Evolutionary conservation across 2,113 vertebrate species (phyloP).

Genomic region (human (Homo sapiens)): GRCh38 chr2:240731501-240732000

Average conservation of each 20-base stretch:
- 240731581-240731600: neutral
- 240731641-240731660: too few species aligned
- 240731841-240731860: neutral
- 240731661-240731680: too few species aligned
- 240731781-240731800: neutral
- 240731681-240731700: neutral
- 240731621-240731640: neutral
- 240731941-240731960: neutral
- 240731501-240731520: neutral
- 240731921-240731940: neutral
- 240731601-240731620: neutral
- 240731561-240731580: neutral
- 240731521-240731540: accelerated
- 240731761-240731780: too few species aligned
- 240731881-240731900: neutral
- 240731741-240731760: neutral
- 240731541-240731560: too few species aligned
- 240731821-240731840: neutral
- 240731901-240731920: neutral
- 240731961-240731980: too few species aligned
- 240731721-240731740: neutral
- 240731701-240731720: too few species aligned
- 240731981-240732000: neutral
- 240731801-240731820: neutral
- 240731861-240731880: neutral